phyloP scores from a whole-genome alignment of 2,888 invertebrate genomes.

The Callinectes sapidus region DNA sequence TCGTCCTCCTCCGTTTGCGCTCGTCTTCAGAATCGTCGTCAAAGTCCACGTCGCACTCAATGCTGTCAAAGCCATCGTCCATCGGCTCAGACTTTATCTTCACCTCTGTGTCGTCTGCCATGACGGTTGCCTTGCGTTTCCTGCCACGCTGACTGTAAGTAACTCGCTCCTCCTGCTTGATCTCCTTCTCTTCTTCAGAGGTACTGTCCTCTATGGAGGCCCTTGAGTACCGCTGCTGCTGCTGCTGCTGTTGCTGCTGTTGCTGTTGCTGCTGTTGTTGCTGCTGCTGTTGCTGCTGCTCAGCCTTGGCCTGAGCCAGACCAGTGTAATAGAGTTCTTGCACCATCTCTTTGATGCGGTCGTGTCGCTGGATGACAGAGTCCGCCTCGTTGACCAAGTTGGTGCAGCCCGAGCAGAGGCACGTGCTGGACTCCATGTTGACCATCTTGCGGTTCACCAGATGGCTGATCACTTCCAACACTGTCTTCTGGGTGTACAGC shows the following conservation, averaged over 20 bases:
- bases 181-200: conserved; percentile 63
- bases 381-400: conserved; percentile 72
- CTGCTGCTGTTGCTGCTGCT: conserved; percentile 60
- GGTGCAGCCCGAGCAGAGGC: conserved; percentile 70
- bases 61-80: conserved; percentile 67
- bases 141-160: conserved; percentile 70
- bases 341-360: conserved; percentile 64
- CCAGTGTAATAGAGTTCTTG: conserved; percentile 65
- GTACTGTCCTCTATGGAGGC: conserved; percentile 49
- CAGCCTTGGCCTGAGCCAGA: conserved; percentile 57
- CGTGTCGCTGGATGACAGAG: conserved; percentile 68
- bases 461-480: conserved; percentile 67
- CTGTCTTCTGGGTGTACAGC: conserved; percentile 72
- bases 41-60: conserved; percentile 70
- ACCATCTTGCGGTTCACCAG: conserved; percentile 66
- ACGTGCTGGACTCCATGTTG: conserved; percentile 69
- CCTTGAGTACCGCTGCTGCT: conserved; percentile 50
- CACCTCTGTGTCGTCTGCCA: conserved; percentile 65
- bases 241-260: conserved; percentile 49
- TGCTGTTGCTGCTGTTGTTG: conserved; percentile 53
- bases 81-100: conserved; percentile 68
- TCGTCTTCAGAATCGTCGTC: conserved; percentile 70
- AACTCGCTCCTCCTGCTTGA: conserved; percentile 59
- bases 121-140: conserved; percentile 67
- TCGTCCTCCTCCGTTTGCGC: conserved; percentile 62